These are phyloP conservation scores for Hymenochirus boettgeri DNA, from an alignment of 2,113 vertebrate species.

Conservation along the genomic window DNA sequence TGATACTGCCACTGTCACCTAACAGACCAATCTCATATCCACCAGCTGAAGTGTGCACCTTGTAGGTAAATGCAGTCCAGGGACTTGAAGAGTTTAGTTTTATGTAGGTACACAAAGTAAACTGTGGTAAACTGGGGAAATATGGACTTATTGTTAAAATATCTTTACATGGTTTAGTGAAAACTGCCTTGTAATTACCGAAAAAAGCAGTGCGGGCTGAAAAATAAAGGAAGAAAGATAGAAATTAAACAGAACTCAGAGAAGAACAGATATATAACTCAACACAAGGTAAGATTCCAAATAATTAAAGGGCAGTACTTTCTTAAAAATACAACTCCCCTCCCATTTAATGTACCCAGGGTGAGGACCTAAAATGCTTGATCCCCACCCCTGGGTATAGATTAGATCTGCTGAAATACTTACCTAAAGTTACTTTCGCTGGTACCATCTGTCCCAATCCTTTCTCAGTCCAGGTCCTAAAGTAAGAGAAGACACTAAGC, in stretches of 20 bases:
- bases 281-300: not conserved
- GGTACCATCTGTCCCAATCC: too few relatives aligned
- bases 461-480: too few relatives aligned
- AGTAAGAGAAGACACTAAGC: too few relatives aligned
- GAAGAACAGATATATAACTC: not conserved
- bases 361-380: not conserved
- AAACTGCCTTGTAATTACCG: constrained; percentile 54
- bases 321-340: not conserved
- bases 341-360: not conserved
- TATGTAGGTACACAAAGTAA: constrained; percentile 55
- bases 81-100: constrained; percentile 42
- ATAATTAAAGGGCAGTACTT: not conserved
- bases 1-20: constrained; percentile 44
- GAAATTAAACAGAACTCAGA: not conserved
- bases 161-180: constrained; percentile 49
- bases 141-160: constrained; percentile 51
- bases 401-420: too few relatives aligned
- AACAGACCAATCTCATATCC: constrained; percentile 52
- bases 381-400: not conserved
- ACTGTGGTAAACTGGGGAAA: constrained; percentile 49
- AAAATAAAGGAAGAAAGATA: constrained; percentile 34
- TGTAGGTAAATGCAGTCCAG: constrained; percentile 56
- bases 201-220: constrained; percentile 51
- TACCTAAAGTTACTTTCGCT: too few relatives aligned
- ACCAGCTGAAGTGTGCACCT: constrained; percentile 39